Base-by-base conservation (phyloP, 2,888 invertebrate genomes). In the Panzeria rudis region DNA sequence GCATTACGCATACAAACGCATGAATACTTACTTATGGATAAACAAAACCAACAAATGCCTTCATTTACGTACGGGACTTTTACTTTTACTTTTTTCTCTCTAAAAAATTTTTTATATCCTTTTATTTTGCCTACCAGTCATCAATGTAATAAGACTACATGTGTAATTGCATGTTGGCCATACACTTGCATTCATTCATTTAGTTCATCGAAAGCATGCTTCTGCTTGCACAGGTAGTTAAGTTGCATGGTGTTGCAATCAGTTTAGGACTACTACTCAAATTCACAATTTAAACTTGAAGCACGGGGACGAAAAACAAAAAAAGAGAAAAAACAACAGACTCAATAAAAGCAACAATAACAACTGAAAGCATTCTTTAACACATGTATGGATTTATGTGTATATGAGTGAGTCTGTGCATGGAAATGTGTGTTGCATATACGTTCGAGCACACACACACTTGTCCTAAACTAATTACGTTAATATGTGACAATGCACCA, bases 401-500 rank as follows among this genome's bases (percentile, higher is more conserved):
- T 29, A 47, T n/a, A 17, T 62, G 17, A 13, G 23, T 75, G n/a
- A 11, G 9, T 15, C 15, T 38, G 15, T 35, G 25, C 5, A 20
- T 44, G 23, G 4, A 29, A 64, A 2, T 29, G 20, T 47, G 23
- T 38, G 41, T 41, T 50, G 8, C 44, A 8, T 17, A n/a, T 32
- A 13, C 25, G 1, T 38, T 23, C 23, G 50, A 23, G 47, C 61
- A 52, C 54, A 85, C 54, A 85, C 50, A 11, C 47, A 78, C 82
- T 78, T 79, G 71, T 75, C 50, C 83, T 80, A 85, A 86, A 86
- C 86, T 86, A 86, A 86, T 86, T 86, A 86, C 86, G 83, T 86
- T 86, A 86, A 86, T 86, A 86, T 86, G 80, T 78, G 86, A 85
- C 83, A 83, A 81, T 86, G 86, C 78, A 85, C 69, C 82, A 82